Conservation (phyloP, 2,888 invertebrate species). For the Melanargia galathea region DNA sequence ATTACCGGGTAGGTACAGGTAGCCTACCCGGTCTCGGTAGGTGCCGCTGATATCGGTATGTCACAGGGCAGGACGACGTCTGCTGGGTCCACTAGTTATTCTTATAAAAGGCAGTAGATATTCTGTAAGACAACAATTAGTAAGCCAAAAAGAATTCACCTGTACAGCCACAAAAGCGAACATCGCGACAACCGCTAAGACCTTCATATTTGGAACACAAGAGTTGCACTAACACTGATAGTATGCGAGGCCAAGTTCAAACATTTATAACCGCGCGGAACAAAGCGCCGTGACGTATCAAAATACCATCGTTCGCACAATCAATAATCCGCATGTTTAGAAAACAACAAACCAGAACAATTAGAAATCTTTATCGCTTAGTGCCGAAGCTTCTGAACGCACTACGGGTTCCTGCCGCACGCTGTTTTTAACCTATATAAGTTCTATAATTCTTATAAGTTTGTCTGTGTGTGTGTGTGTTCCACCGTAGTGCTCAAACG, state of each 20-base stretch:
- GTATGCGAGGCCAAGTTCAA: conserved; percentile 41
- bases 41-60: no score
- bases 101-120: no score
- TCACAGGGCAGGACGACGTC: no score
- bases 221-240: conserved; percentile 22
- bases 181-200: conserved; percentile 55
- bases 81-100: no score
- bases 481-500: no score
- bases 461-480: background rate
- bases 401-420: background rate
- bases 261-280: conserved; percentile 61
- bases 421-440: background rate
- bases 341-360: conserved; percentile 63
- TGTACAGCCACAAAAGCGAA: conserved; percentile 67
- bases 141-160: conserved; percentile 50
- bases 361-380: conserved; percentile 59
- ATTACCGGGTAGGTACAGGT: no score
- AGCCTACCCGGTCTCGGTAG: no score
- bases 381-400: background rate
- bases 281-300: conserved; percentile 45
- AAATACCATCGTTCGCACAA: conserved; percentile 53
- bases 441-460: background rate
- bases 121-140: no score
- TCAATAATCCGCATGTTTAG: conserved; percentile 59
- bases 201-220: conserved; percentile 57